phyloP scores from a whole-genome alignment of 2,797 vertebrate species.

The Pseudochaenichthys georgianus region DNA sequence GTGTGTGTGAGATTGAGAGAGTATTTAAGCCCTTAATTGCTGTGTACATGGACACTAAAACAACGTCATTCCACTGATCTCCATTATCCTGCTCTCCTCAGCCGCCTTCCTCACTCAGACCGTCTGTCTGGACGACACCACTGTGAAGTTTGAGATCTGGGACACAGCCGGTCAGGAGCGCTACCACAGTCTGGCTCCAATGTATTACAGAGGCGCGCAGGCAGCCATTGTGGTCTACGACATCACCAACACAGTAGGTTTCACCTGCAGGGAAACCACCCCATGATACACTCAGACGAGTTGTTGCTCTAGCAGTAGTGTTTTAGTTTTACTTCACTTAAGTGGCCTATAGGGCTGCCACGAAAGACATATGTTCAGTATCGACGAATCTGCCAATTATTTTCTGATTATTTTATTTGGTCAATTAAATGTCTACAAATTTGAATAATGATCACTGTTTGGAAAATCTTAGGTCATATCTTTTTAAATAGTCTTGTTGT shows the following conservation, averaged over 20 bases:
- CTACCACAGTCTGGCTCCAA: slow-evolving; percentile 97
- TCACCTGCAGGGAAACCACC: background rate
- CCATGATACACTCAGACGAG: background rate
- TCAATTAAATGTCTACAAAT: too few species aligned
- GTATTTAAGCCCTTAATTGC: background rate
- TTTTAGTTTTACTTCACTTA: background rate
- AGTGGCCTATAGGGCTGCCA: too few species aligned
- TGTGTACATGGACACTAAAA: background rate
- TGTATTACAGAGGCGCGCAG: slow-evolving; percentile 97
- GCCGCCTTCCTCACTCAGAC: slow-evolving; percentile 98
- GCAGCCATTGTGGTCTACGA: slow-evolving; percentile 97
- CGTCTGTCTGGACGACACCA: slow-evolving; percentile 95
- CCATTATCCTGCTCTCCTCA: slow-evolving; percentile 62
- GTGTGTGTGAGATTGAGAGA: background rate
- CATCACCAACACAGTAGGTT: slow-evolving; percentile 93
- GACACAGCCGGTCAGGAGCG: slow-evolving; percentile 96
- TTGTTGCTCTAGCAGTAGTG: background rate
- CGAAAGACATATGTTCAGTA: too few species aligned
- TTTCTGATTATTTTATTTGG: too few species aligned
- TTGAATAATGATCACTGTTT: too few species aligned
- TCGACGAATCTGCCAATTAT: too few species aligned
- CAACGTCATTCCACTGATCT: slow-evolving; percentile 6
- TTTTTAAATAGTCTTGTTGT: too few species aligned
- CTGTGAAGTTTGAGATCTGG: slow-evolving; percentile 98
- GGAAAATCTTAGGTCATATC: too few species aligned